These are phyloP conservation scores for Cecropterus lyciades DNA, from an alignment of 1,140 invertebrate genomes.

Conservation along the genomic window DNA sequence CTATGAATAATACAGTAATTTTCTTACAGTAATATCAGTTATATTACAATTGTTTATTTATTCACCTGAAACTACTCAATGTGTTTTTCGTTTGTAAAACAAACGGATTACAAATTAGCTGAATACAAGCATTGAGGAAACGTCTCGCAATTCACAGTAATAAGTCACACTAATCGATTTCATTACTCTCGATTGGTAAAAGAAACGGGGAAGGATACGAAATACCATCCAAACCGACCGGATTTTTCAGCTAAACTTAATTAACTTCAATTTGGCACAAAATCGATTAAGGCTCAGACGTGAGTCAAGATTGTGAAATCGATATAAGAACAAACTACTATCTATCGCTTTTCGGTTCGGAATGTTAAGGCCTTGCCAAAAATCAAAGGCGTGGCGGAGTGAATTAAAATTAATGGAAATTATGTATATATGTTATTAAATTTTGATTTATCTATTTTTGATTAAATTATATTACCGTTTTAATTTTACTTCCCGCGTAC, in stretches of 20 bases:
- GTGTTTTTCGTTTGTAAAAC: too few relatives aligned
- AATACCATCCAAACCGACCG: constrained; percentile 38
- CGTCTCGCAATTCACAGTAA: too few relatives aligned
- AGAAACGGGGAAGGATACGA: constrained; percentile 2
- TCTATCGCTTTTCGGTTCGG: constrained; percentile 37
- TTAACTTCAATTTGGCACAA: constrained; percentile 56
- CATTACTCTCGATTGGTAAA: not conserved
- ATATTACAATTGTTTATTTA: too few relatives aligned
- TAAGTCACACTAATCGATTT: not conserved
- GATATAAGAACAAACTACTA: constrained; percentile 45
- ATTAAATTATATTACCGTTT: too few relatives aligned
- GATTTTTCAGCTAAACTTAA: constrained; percentile 52
- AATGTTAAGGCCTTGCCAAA: constrained; percentile 51
- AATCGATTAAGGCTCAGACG: constrained; percentile 52
- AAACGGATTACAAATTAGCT: too few relatives aligned
- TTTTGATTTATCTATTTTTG: too few relatives aligned
- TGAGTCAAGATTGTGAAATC: constrained; percentile 55
- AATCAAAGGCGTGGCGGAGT: not conserved
- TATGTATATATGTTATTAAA: not conserved
- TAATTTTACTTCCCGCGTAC: too few relatives aligned
- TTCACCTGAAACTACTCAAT: too few relatives aligned
- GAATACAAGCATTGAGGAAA: too few relatives aligned
- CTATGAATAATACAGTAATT: too few relatives aligned
- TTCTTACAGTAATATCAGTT: too few relatives aligned
- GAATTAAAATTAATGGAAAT: not conserved